phyloP scores from a whole-genome alignment of 1,140 invertebrate genomes.

The Maniola jurtina region DNA sequence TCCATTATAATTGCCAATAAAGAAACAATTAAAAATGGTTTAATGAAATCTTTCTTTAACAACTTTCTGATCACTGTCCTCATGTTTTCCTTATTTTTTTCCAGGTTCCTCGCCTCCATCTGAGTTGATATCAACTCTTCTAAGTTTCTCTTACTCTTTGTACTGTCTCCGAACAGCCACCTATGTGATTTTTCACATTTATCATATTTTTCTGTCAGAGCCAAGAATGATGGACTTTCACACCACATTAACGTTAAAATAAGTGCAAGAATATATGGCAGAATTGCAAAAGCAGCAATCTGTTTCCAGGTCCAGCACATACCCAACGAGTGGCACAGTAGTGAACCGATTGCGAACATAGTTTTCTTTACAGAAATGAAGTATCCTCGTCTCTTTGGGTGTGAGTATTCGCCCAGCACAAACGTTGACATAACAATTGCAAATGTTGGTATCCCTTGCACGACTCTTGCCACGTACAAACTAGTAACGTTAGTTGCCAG shows the following conservation, averaged over 20 bases:
- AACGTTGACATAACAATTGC: background rate
- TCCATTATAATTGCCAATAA: conserved; percentile 41
- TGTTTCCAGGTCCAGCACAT: conserved; percentile 41
- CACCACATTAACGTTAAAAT: conserved; percentile 39
- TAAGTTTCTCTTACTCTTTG: conserved; percentile 26
- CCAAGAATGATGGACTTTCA: conserved; percentile 48
- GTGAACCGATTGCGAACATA: conserved; percentile 30
- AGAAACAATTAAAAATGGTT: conserved; percentile 38
- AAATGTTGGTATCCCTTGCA: background rate
- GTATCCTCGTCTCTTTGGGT: conserved; percentile 43
- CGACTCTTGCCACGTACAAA: background rate
- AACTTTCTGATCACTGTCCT: conserved; percentile 19
- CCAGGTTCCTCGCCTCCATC: conserved; percentile 14
- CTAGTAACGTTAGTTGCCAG: background rate
- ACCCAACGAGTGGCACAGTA: conserved; percentile 37
- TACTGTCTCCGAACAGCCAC: conserved; percentile 34
- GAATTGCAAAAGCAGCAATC: conserved; percentile 31
- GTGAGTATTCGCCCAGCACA: conserved; percentile 26
- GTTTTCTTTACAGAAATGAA: conserved; percentile 42
- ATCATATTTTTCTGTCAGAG: conserved; percentile 37
- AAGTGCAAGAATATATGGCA: conserved; percentile 29
- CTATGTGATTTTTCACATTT: conserved; percentile 28
- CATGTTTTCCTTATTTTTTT: conserved; percentile 12
- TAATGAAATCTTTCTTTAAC: conserved; percentile 40
- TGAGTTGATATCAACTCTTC: conserved; percentile 32